phyloP scores from a whole-genome alignment of 2,797 vertebrate genomes.

The Epinephelus awoara region DNA sequence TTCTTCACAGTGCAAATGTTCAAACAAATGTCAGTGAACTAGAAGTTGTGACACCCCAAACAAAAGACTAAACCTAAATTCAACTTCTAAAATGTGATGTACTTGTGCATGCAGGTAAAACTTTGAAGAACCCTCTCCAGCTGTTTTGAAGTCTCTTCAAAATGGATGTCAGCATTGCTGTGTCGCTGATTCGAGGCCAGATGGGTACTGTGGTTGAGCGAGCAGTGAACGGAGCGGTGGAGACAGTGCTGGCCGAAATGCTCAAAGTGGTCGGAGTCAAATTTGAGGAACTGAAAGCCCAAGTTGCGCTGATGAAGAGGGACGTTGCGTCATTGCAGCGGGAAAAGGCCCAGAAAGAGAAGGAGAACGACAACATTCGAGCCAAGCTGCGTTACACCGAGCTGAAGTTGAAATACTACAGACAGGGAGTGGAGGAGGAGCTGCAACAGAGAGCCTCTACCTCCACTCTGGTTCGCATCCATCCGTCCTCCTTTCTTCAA shows the following conservation, averaged over 20 bases:
- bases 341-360: constrained; percentile 83
- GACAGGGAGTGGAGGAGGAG: constrained; percentile 80
- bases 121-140: not conserved
- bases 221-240: constrained; percentile 86
- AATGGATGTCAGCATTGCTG: constrained; percentile 88
- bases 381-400: constrained; percentile 85
- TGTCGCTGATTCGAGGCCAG: constrained; percentile 87
- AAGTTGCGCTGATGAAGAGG: constrained; percentile 73
- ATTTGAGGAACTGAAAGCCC: constrained; percentile 84
- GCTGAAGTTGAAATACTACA: constrained; percentile 84
- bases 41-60: too few relatives aligned
- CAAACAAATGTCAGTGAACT: not conserved
- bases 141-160: not conserved
- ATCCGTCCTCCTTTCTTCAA: constrained; percentile 33
- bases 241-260: constrained; percentile 88
- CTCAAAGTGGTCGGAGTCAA: constrained; percentile 86
- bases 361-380: constrained; percentile 85
- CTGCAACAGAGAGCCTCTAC: constrained; percentile 75
- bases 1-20: not conserved
- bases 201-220: constrained; percentile 87
- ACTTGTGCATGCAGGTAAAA: constrained; percentile 14
- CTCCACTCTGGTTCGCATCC: constrained; percentile 50
- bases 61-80: not conserved
- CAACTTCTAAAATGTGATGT: not conserved
- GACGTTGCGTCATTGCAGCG: constrained; percentile 65